These are phyloP conservation scores for Ennomos quercinarius DNA, from an alignment of 2,888 invertebrate genomes.

Conservation along the genomic window DNA sequence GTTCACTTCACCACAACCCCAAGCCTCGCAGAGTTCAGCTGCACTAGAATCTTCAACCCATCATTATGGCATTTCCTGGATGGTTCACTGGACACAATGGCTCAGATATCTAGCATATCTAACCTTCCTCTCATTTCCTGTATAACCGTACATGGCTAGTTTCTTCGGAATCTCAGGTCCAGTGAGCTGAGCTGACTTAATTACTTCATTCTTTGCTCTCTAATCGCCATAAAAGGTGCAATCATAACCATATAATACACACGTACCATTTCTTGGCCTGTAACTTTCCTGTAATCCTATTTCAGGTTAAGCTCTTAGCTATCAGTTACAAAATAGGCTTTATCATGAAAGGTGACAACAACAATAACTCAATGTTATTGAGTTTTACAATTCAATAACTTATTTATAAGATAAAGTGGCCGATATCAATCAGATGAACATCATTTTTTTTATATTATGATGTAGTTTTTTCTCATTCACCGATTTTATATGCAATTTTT, in stretches of 20 bases:
- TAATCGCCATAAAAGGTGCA: slow-evolving; percentile 26
- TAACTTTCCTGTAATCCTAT: slow-evolving; percentile 1
- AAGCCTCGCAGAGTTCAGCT: slow-evolving; percentile 4
- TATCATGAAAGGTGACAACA: too few species aligned
- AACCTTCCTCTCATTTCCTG: slow-evolving; percentile 33
- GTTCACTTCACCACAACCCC: slow-evolving; percentile 7
- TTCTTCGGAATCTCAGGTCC: slow-evolving; percentile 31
- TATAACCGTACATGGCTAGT: slow-evolving; percentile 27
- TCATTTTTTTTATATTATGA: too few species aligned
- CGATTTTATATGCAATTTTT: too few species aligned
- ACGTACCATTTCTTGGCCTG: slow-evolving; percentile 5
- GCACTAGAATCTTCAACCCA: slow-evolving; percentile 21
- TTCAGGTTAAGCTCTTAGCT: background rate
- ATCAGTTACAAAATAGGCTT: too few species aligned
- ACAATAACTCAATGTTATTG: too few species aligned
- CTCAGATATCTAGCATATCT: slow-evolving; percentile 37
- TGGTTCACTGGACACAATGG: slow-evolving; percentile 35
- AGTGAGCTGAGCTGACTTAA: slow-evolving; percentile 30
- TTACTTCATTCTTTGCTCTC: slow-evolving; percentile 36
- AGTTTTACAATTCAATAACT: too few species aligned
- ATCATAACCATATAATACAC: slow-evolving; percentile 12
- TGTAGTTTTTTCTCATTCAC: too few species aligned
- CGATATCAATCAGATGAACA: too few species aligned
- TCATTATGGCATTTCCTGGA: slow-evolving; percentile 33
- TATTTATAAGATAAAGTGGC: too few species aligned